A percentile compares a stretch with the other conserved stretches of the same genome.
Conservation (phyloP, 2,888 invertebrate species). For the Microchrysa polita region DNA sequence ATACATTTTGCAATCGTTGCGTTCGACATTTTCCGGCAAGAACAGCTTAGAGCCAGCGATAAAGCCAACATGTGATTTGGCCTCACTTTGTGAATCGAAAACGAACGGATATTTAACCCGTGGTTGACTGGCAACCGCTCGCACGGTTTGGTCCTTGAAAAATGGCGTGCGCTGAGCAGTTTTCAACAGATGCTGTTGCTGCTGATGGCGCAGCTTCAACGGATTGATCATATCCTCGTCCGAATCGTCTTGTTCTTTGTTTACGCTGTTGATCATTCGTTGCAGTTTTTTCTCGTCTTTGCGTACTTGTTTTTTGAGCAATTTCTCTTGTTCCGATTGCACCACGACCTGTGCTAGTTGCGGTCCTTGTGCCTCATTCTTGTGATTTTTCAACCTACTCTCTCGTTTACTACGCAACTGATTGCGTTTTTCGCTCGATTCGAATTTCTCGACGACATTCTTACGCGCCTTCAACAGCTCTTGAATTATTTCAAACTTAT, state of each 20-base stretch:
- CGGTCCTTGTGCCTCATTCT: slow-evolving; percentile 64
- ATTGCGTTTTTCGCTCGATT: slow-evolving; percentile 56
- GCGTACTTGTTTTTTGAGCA: slow-evolving; percentile 77
- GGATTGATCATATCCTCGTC: slow-evolving; percentile 65
- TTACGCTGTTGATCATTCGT: slow-evolving; percentile 56
- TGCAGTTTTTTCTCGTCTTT: slow-evolving; percentile 85
- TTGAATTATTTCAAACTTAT: slow-evolving; percentile 80
- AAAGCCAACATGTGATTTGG: slow-evolving; percentile 73
- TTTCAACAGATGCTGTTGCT: slow-evolving; percentile 60
- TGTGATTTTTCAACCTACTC: slow-evolving; percentile 56
- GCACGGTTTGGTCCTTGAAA: slow-evolving; percentile 54
- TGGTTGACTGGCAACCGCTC: slow-evolving; percentile 65
- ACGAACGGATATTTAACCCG: slow-evolving; percentile 83
- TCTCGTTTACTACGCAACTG: slow-evolving; percentile 48
- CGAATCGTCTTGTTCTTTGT: slow-evolving; percentile 54
- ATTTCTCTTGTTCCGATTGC: slow-evolving; percentile 84
- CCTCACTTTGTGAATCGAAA: slow-evolving; percentile 80
- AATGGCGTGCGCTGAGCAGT: slow-evolving; percentile 59
- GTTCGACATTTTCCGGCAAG: slow-evolving; percentile 81
- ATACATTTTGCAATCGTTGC: slow-evolving; percentile 77
- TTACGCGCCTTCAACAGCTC: slow-evolving; percentile 72
- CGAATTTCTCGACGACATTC: slow-evolving; percentile 64
- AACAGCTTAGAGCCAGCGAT: slow-evolving; percentile 81
- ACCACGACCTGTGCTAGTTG: slow-evolving; percentile 84
- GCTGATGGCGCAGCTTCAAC: slow-evolving; percentile 59